Percentiles rank a stretch among this genome's conserved stretches.
Evolutionary conservation across 2,888 invertebrate genomes (phyloP).

Genomic region (Sphaerophoria taeniata): DNA sequence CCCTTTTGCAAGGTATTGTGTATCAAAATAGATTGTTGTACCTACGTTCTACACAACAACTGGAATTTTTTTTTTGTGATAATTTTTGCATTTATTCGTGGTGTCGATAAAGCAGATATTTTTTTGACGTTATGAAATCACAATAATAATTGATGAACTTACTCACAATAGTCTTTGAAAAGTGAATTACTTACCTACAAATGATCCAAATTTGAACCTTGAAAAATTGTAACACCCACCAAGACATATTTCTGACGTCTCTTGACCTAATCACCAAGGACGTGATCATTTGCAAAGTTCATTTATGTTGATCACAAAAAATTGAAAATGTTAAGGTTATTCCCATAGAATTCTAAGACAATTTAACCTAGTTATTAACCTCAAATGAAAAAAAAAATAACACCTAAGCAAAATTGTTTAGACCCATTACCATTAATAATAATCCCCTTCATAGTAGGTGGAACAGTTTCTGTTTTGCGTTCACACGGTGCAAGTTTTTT

Average conservation of each 20-base stretch:
- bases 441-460: slow-evolving; percentile 35
- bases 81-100: slow-evolving; percentile 42
- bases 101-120: not conserved
- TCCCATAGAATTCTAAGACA: slow-evolving; percentile 58
- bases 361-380: slow-evolving; percentile 61
- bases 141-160: slow-evolving; percentile 21
- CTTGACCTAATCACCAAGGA: slow-evolving; percentile 13
- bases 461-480: slow-evolving; percentile 1
- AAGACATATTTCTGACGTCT: not conserved
- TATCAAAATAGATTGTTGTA: slow-evolving; percentile 67
- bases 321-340: slow-evolving; percentile 44
- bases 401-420: not conserved
- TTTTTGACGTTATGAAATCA: slow-evolving; percentile 21
- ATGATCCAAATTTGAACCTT: slow-evolving; percentile 26
- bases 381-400: slow-evolving; percentile 17
- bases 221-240: slow-evolving; percentile 5
- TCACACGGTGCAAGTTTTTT: slow-evolving; percentile 31
- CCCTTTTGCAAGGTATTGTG: slow-evolving; percentile 70
- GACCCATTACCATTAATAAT: slow-evolving; percentile 29
- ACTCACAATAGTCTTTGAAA: slow-evolving; percentile 5
- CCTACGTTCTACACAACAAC: slow-evolving; percentile 11
- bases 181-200: not conserved
- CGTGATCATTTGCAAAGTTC: slow-evolving; percentile 43
- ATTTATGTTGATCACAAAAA: not conserved
- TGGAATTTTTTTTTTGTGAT: slow-evolving; percentile 46